Base-by-base conservation (phyloP, 1,140 invertebrate species). In the Magallana angulata region DNA sequence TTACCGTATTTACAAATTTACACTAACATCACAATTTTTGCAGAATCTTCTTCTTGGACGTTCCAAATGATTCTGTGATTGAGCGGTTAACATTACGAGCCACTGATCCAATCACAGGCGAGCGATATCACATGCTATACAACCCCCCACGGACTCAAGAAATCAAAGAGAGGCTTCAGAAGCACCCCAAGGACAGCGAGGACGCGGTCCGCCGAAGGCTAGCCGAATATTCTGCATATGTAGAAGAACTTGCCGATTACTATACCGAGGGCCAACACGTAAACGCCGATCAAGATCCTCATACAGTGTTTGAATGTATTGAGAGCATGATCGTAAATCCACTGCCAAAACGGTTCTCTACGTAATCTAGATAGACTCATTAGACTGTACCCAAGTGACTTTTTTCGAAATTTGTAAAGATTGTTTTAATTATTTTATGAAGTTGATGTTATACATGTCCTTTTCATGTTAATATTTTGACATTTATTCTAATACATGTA, bases 241-340 rank as follows among this genome's bases (percentile, higher is more conserved):
- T 91, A 1, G 94, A 94, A 64, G 94, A 94, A 84, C 86, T 95
- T 48, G 85, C 91, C 14, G 94, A 95, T 60, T 94, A 91, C 88
- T 95, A 95, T 89, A 86, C 84, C 8, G 92, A 94, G 80, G 93
- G 91, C 12, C 93, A 94, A 85, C 94, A 94, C 76, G 89, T 95
- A 14, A 94, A 95, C 83, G 94, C 94, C 6, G 94, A 95, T 80
- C 94, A 95, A 87, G 94, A 95, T 89, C 93, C 93, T 58, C 92
- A 95, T 82, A 95, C 94, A n/a, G 94, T 95, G 76, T 95, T 95
- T 93, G 95, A 95, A 89, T 92, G 91, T 85, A 93, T 95, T 58
- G 94, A 95, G 88, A 94, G 94, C 84, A 94, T 93, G 91, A 92
- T 95, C 56, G 94, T 95, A 24, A 94, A 94, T 86, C 94, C 93